Evolutionary conservation across 64 coral and sea anemone genomes (phyloP).

Genomic region (Hydrozoanthus tunicans): DNA sequence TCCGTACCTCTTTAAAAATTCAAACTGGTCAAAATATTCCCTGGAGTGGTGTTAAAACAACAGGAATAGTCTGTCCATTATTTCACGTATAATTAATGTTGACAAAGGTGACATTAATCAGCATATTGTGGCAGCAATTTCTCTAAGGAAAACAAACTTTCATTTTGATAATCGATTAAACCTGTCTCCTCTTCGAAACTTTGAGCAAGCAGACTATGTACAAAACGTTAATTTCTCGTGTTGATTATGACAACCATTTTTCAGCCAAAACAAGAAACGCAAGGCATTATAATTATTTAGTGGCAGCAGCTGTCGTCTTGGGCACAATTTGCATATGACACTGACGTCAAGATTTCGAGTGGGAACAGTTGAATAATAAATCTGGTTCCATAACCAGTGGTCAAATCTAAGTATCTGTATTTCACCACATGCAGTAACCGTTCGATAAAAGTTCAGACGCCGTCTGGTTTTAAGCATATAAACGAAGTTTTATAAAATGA

Average conservation of each 20-base stretch:
- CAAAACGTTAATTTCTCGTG: too few relatives aligned
- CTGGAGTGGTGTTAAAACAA: background rate
- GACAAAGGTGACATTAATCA: slow-evolving; percentile 7
- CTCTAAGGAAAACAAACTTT: too few relatives aligned
- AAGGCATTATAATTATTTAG: background rate
- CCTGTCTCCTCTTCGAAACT: too few relatives aligned
- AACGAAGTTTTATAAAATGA: background rate
- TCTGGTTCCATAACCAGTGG: too few relatives aligned
- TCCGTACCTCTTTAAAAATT: background rate
- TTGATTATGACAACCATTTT: too few relatives aligned
- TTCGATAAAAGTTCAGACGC: too few relatives aligned
- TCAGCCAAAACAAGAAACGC: background rate
- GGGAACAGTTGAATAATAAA: too few relatives aligned
- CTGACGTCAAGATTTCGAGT: background rate
- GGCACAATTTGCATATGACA: slow-evolving; percentile 34
- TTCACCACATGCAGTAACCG: too few relatives aligned
- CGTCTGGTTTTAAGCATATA: background rate
- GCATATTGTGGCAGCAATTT: background rate
- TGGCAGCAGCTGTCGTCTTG: background rate
- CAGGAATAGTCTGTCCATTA: background rate
- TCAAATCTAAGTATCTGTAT: too few relatives aligned
- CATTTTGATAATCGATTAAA: too few relatives aligned
- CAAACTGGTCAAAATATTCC: background rate
- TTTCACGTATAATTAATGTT: background rate
- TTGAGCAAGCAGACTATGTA: too few relatives aligned